Percentiles rank a stretch among this genome's conserved stretches.
Conservation (phyloP, 2,797 vertebrate genomes). For the Synaphobranchus kaupii region DNA sequence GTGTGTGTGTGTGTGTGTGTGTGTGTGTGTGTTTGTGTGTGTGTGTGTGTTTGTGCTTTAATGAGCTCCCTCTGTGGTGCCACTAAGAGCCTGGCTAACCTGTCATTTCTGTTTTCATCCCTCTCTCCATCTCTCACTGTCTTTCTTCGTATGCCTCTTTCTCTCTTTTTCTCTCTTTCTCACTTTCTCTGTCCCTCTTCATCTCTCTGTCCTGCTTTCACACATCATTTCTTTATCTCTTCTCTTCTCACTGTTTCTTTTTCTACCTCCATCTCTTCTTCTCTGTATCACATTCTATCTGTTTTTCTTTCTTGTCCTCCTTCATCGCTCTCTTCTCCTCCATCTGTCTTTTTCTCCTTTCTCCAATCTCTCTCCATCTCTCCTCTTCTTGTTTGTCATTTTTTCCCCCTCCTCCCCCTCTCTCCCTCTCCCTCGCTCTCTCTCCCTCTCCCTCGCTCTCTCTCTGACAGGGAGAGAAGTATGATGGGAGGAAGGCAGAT, state of each 20-base stretch:
- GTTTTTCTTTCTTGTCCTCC: not conserved
- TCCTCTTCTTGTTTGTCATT: not conserved
- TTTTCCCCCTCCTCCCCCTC: not conserved
- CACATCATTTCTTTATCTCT: not conserved
- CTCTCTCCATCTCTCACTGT: not conserved
- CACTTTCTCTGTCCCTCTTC: not conserved
- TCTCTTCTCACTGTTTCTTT: no score
- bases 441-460: not conserved
- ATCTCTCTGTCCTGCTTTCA: not conserved
- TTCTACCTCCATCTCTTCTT: not conserved
- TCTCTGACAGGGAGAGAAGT: constrained; percentile 74
- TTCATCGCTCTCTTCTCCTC: not conserved
- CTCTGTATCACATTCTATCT: not conserved
- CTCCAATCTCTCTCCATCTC: not conserved
- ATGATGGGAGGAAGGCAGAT: constrained; percentile 91
- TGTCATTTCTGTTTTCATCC: not conserved
- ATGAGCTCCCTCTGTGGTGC: not conserved
- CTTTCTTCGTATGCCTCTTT: constrained; percentile 1
- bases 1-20: no score
- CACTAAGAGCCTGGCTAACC: not conserved
- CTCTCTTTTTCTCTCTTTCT: constrained; percentile 6
- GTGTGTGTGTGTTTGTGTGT: no score
- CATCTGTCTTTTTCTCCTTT: not conserved
- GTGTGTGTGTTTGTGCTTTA: no score
- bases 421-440: not conserved